Percentiles rank a stretch among this genome's conserved stretches.
Conservation (phyloP, 2,113 vertebrate genomes). For the Blennius ocellaris region DNA sequence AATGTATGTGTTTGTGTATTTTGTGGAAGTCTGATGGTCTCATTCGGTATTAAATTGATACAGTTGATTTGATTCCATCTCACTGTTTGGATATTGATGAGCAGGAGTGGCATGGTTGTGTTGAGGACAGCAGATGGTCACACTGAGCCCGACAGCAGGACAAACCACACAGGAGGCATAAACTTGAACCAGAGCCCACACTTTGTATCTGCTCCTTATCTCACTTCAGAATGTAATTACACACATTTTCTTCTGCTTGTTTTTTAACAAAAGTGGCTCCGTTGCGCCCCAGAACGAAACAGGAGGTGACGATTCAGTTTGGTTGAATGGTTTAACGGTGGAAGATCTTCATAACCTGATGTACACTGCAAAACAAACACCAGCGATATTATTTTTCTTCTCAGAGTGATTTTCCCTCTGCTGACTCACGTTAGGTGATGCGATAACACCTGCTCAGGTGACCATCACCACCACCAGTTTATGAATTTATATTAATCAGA, state of each 20-base stretch:
- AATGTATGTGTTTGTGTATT: no score
- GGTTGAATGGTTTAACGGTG: not conserved
- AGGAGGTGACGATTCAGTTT: not conserved
- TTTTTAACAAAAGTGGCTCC: no score
- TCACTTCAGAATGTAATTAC: not conserved
- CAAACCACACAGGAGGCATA: slow-evolving; percentile 10
- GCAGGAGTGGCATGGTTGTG: not conserved
- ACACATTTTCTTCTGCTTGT: not conserved
- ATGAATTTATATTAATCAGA: no score
- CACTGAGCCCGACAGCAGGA: slow-evolving; percentile 8
- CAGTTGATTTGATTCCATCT: not conserved
- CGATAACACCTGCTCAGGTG: no score
- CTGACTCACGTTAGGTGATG: no score
- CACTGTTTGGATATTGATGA: not conserved
- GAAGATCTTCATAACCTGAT: not conserved
- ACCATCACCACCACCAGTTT: no score
- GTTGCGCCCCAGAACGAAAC: not conserved
- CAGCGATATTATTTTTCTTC: no score
- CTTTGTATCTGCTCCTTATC: not conserved
- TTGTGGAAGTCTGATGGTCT: no score
- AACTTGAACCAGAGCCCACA: slow-evolving; percentile 7
- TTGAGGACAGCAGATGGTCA: slow-evolving; percentile 5
- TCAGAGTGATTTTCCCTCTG: no score
- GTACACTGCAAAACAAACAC: not conserved
- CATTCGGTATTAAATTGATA: no score